phyloP scores from a whole-genome alignment of 2,113 vertebrate species.

The Phylloscopus trochilus region DNA sequence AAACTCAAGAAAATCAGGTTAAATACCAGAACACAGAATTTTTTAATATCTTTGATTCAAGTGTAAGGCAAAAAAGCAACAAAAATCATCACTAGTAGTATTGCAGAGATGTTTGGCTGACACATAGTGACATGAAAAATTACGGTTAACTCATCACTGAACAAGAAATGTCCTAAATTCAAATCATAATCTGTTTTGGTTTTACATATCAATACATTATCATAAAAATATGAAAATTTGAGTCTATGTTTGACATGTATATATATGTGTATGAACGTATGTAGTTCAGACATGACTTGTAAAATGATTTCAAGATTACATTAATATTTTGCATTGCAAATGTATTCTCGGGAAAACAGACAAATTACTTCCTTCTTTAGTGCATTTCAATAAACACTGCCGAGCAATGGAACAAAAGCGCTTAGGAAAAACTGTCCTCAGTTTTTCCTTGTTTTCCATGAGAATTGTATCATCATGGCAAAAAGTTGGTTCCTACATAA shows the following conservation, averaged over 20 bases:
- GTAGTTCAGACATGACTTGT: background rate
- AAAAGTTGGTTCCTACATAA: background rate
- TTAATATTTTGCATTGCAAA: background rate
- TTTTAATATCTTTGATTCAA: background rate
- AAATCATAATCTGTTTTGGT: background rate
- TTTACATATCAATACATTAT: background rate
- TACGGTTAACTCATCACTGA: background rate
- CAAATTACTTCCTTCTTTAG: background rate
- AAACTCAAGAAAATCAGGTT: background rate
- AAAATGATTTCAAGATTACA: background rate
- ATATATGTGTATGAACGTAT: too few relatives aligned
- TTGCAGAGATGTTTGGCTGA: background rate
- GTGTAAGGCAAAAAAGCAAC: background rate
- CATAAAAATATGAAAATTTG: background rate
- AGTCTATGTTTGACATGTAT: background rate
- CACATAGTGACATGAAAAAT: background rate
- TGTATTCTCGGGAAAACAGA: background rate
- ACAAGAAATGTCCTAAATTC: background rate
- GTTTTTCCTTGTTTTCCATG: background rate
- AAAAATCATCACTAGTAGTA: rapidly evolving
- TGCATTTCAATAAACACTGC: background rate
- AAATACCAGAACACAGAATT: background rate
- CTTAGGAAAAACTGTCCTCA: background rate
- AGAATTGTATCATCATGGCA: background rate
- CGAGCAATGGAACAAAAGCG: background rate